Evolutionary conservation across 2,888 invertebrate genomes (phyloP), one percentile per base, ranked within the genome.

Genomic region (Dolichomitus sp.): DNA sequence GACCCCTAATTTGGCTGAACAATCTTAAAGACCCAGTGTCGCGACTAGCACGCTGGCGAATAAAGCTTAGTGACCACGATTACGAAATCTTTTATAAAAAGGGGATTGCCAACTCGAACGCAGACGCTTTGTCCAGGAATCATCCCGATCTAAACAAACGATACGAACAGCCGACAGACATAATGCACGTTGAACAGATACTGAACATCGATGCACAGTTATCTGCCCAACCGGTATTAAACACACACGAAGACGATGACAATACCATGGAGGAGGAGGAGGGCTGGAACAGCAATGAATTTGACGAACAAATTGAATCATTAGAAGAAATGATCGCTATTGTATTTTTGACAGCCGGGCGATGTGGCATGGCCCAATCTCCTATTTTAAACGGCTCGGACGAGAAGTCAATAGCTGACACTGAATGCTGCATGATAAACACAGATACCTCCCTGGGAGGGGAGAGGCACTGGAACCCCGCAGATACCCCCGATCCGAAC

Each of bases 151-250:
- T 23, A 23, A 23, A 23, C 23, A 2, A 23, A 23, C 23, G 23
- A 23, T 23, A 23, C 23, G 3, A 48, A 14, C 48, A 48, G 1
- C 48, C 48, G 12, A 23, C 48, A 4, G 30, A 45, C 19, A 9
- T 27, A 23, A 65, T 65, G 42, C 65, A 23, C 14, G 27, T 27
- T 65, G 65, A 65, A 45, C 40, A 45, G 65, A 65, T 45, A 11
- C 65, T 45, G 65, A 65, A 14, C 65, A 14, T 45, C 27, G 65
- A 65, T 27, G 65, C 27, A 7, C 65, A 45, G 27, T 4, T 5
- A 45, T 23, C 65, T 9, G 45, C 65, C n/a, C 65, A 45, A n/a
- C 12, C 23, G 12, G 45, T 19, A 45, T 65, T 23, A 23, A 23
- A 45, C 45, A 4, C 19, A 23, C 5, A 45, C 5, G 12, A n/a